Evolutionary conservation across 2,113 vertebrate genomes (phyloP), one percentile per base, ranked within the genome.

Genomic region (Saccopteryx bilineata): DNA sequence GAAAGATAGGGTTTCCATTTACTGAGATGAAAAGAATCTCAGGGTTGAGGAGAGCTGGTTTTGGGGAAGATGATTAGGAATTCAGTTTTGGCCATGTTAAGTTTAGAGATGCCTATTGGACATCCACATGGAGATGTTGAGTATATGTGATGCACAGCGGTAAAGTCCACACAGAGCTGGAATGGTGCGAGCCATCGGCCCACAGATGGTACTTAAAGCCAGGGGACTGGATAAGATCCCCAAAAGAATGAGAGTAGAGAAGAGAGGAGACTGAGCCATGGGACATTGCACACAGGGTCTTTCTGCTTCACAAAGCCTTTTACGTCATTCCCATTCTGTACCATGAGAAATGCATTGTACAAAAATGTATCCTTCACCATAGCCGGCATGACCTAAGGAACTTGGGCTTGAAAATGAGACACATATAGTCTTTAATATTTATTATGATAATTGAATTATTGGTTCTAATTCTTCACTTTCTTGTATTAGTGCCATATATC

Each of bases 381-480:
- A 63, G 9, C 71, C 48, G 50, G 26, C 18, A 39, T 60, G 31
- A 21, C 56, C 50, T 24, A 58, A 84, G 72, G 69, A 87, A 56
- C 26, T 24, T 72, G 72, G 13, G 9, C 50, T 75, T 79, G 17
- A 87, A 63, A 94, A 23, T 80, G 26, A 61, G 52, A 82, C 24
- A 54, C 0, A 18, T 26, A 81, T 80, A 21, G 11, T 46, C n/a
- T 84, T 23, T 75, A 68, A 14, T n/a, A 69, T 54, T 88, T 56
- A 79, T 13, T 52, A 3, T 31, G 21, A 33, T 26, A 18, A 71
- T 23, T 46, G 15, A 69, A 68, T 58, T 39, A 39, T 4, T 21
- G 58, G 28, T 68, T 94, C 33, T 46, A 81, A 84, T 52, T 88
- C 85, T 85, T 96, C 46, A 48, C 24, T 74, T 81, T 9, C n/a